Conservation (phyloP, 2,797 vertebrate genomes). For the Valencia hispanica region DNA sequence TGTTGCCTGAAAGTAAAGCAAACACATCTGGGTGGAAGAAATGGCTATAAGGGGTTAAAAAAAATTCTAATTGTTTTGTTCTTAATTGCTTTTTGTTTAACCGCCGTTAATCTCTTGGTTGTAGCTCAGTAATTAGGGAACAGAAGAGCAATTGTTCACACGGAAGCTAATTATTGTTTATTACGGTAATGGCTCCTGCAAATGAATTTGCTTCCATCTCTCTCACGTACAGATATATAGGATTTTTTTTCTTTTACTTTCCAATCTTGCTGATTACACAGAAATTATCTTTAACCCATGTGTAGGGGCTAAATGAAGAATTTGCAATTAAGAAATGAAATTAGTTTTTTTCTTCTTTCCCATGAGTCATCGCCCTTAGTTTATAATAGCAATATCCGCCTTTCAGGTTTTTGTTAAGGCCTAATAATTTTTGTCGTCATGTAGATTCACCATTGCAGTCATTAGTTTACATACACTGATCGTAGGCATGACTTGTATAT, state of each 20-base stretch:
- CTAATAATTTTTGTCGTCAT: constrained; percentile 24
- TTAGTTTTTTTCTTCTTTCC: constrained; percentile 14
- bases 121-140: constrained; percentile 77
- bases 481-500: not conserved
- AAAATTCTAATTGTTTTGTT: constrained; percentile 70
- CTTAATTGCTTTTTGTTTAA: constrained; percentile 76
- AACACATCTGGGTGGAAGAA: constrained; percentile 39
- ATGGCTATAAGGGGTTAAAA: constrained; percentile 41
- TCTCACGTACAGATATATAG: not conserved
- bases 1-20: constrained; percentile 24
- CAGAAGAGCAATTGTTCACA: constrained; percentile 67
- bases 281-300: constrained; percentile 25
- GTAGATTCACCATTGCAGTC: constrained; percentile 5
- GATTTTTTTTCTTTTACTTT: not conserved
- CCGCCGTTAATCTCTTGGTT: constrained; percentile 73
- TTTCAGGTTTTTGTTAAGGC: constrained; percentile 34
- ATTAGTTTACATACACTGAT: not conserved
- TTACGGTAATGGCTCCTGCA: constrained; percentile 52
- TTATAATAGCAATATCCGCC: constrained; percentile 15
- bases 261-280: constrained; percentile 24
- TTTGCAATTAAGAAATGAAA: constrained; percentile 39
- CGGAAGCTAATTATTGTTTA: constrained; percentile 73
- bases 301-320: constrained; percentile 21
- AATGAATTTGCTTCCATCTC: constrained; percentile 13
- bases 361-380: constrained; percentile 7